A percentile compares a stretch with the other conserved stretches of the same genome.
phyloP scores from a whole-genome alignment of 2,113 vertebrate genomes.

The Manacus vitellinus region DNA sequence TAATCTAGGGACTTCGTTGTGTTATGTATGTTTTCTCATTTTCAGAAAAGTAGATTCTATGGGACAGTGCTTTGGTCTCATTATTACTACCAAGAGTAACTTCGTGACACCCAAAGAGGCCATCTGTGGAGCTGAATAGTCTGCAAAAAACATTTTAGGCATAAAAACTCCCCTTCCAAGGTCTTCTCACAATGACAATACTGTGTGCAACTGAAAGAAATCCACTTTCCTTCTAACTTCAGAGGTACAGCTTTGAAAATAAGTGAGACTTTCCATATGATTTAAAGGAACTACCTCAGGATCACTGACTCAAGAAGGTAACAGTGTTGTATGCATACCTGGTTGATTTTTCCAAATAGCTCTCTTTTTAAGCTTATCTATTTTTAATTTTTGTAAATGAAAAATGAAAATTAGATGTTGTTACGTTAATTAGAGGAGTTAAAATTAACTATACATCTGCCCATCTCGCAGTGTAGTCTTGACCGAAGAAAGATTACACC shows the following conservation, averaged over 20 bases:
- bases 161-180: background rate
- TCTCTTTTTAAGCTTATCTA: background rate
- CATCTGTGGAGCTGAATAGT: background rate
- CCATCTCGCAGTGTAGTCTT: background rate
- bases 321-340: background rate
- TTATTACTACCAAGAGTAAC: background rate
- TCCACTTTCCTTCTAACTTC: background rate
- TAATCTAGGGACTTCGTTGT: background rate
- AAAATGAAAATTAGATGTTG: background rate
- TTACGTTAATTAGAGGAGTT: background rate
- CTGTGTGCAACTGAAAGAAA: background rate
- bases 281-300: background rate
- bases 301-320: background rate
- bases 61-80: background rate
- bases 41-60: background rate
- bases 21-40: background rate
- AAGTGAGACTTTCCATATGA: fast-evolving
- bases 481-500: background rate
- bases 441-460: background rate
- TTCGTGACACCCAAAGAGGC: background rate
- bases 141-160: background rate
- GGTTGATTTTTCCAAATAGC: background rate
- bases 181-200: background rate
- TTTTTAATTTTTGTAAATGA: background rate
- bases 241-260: background rate